Conservation (phyloP, 2,113 vertebrate genomes). For the Ranitomeya imitator region DNA sequence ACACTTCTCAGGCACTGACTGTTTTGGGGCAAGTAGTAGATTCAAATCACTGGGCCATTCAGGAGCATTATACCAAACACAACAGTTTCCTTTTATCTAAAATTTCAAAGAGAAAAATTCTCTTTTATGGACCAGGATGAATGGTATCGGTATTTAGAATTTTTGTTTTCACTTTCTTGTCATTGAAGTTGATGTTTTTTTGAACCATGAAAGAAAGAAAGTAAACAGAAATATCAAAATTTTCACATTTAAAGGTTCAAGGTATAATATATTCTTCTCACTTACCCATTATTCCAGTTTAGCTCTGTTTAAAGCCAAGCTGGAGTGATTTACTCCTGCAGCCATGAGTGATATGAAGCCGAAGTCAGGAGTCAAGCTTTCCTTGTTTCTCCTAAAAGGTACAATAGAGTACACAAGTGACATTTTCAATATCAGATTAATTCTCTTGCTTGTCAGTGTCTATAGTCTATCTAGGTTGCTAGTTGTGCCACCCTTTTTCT, state of each 20-base stretch:
- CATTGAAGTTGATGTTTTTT: neutral
- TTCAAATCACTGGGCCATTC: conserved; percentile 30
- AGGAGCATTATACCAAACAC: conserved; percentile 10
- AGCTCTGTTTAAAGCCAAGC: neutral
- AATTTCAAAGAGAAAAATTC: neutral
- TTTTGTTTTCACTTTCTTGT: neutral
- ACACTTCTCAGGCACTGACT: conserved; percentile 20
- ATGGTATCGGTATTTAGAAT: neutral
- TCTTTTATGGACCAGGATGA: neutral
- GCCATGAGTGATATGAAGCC: neutral
- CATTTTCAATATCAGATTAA: neutral
- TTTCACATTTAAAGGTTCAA: neutral
- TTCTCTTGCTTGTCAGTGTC: neutral
- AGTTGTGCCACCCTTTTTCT: no score
- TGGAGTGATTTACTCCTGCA: neutral
- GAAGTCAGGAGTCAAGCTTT: no score
- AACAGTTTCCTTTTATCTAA: conserved; percentile 2
- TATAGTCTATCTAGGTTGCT: no score
- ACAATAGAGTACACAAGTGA: neutral
- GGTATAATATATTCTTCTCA: neutral
- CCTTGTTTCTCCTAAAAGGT: neutral
- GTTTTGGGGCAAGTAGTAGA: conserved; percentile 17
- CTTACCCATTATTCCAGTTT: neutral
- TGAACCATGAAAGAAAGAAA: neutral
- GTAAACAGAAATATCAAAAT: neutral